phyloP scores from a whole-genome alignment of 37 sponge, comb jelly and placozoan genomes.

The Ianthella basta region DNA sequence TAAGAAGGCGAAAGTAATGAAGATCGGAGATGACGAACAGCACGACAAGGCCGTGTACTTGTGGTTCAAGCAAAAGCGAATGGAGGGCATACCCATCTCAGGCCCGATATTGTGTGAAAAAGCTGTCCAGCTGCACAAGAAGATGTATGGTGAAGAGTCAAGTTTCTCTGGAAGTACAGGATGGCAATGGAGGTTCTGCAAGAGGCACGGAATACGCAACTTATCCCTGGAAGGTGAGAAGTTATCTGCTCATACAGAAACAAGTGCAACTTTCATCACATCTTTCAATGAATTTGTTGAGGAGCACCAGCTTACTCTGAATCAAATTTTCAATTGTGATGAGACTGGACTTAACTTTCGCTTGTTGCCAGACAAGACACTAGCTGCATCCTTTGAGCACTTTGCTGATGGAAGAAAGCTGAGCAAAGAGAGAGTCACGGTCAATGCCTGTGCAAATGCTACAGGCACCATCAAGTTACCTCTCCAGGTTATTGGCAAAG shows the following conservation, averaged over 20 bases:
- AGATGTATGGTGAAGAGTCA: not conserved
- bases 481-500: slow-evolving; percentile 25
- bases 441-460: slow-evolving; percentile 37
- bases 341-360: too few relatives aligned
- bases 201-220: not conserved
- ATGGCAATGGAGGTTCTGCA: slow-evolving; percentile 9
- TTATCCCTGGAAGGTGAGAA: not conserved
- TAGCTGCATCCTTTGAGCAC: too few relatives aligned
- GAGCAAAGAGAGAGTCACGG: slow-evolving; percentile 31
- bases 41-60: not conserved
- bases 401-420: slow-evolving; percentile 32
- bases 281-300: not conserved
- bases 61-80: slow-evolving; percentile 8
- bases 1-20: too few relatives aligned
- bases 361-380: too few relatives aligned
- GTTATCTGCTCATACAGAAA: too few relatives aligned
- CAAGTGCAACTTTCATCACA: not conserved
- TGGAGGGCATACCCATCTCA: not conserved
- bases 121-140: not conserved
- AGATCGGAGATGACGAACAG: slow-evolving; percentile 4
- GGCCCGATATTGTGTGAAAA: not conserved
- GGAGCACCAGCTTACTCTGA: not conserved
- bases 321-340: slow-evolving; percentile 18
- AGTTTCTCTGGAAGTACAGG: not conserved
- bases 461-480: slow-evolving; percentile 37